Evolutionary conservation across 2,113 vertebrate species (phyloP), one percentile per base, ranked within the genome.

Genomic region (Atractosteus spatula): DNA sequence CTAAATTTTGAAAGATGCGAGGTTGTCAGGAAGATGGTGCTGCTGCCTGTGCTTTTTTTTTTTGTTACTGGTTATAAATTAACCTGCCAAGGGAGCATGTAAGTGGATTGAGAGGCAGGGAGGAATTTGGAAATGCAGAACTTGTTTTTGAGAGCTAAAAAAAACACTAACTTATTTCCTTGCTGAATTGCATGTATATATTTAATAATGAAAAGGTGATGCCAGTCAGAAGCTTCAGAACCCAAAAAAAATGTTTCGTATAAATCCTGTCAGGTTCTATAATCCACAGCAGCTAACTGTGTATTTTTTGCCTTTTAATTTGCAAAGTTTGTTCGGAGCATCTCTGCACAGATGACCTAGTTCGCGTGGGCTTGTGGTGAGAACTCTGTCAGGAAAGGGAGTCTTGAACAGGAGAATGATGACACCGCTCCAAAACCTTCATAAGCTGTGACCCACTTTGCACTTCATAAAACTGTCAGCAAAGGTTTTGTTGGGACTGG

Each of bases 361-460:
- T 76, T 78, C 57, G 47, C 61, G 8, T 54, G 29, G 45, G 29
- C 56, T 69, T 71, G 67, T 51, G 62, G 55, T 29, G 72, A 70
- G 63, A 65, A 44, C 63, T 17, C 63, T 66, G 51, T 43, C 57
- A 17, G 71, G 71, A 74, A 77, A 77, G 42, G 63, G 56, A 13
- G 42, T 44, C 71, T 13, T 54, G 66, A 65, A 41, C 61, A 57
- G 41, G 47, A 76, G 76, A 71, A 68, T 13, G 71, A 62, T 72
- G 74, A 76, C 74, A 70, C 61, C 56, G 41, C 63, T 64, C 56
- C 54, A 70, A 74, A 29, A 77, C 66, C 73, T 65, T 70, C 16
- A 55, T 12, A 43, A 74, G 77, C 75, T 61, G 63, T 78, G 79
- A 83, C 81, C 77, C 77, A 83, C 73, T 79, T 79, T 67, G 68